These are phyloP conservation scores for Psilanteris sp. DNA, from an alignment of 1,140 invertebrate genomes.

Conservation along the genomic window DNA sequence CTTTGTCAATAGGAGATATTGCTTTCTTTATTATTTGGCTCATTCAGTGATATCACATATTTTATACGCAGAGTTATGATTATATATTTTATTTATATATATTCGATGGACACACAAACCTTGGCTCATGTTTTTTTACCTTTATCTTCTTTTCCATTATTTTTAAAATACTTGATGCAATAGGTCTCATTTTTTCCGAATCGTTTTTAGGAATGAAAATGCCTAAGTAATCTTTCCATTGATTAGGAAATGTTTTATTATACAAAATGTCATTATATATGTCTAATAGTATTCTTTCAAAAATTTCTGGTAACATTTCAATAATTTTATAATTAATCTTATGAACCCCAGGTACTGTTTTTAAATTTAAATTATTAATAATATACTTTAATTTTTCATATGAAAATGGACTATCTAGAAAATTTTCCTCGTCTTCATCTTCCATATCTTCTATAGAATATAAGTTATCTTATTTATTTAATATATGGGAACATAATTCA, in stretches of 20 bases:
- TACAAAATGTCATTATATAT: constrained; percentile 54
- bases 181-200: neutral
- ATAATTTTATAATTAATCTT: constrained; percentile 52
- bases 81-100: no score
- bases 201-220: constrained; percentile 33
- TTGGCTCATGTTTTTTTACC: no score
- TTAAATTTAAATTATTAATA: constrained; percentile 11
- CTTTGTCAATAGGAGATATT: no score
- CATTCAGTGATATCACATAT: no score
- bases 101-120: no score
- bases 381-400: constrained; percentile 19
- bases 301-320: constrained; percentile 21
- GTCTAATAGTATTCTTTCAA: constrained; percentile 34
- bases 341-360: constrained; percentile 39
- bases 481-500: no score
- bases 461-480: neutral
- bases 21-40: no score
- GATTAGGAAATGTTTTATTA: constrained; percentile 1
- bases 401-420: constrained; percentile 7
- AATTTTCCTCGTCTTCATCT: no score
- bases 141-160: neutral
- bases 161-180: neutral
- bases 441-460: no score
- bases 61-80: no score
- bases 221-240: constrained; percentile 19